These are phyloP conservation scores for Echinometra lucunter DNA, from an alignment of 53 echinoderm and acorn worm genomes.

Conservation along the genomic window DNA sequence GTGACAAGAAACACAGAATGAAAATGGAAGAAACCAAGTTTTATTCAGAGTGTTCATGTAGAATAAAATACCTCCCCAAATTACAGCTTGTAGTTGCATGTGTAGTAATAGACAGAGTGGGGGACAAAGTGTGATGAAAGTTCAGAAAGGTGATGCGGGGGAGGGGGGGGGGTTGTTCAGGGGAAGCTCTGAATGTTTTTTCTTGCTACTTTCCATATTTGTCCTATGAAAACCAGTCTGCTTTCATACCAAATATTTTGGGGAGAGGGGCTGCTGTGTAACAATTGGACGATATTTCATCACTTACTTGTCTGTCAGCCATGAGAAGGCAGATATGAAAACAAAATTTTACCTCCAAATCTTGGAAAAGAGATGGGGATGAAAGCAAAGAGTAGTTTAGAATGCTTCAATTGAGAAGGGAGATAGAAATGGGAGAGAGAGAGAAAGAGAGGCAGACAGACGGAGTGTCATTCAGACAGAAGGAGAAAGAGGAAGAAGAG, in stretches of 20 bases:
- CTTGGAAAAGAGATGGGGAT: background rate
- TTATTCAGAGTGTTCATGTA: background rate
- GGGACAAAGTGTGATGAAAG: background rate
- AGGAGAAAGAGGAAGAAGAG: background rate
- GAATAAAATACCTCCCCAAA: background rate
- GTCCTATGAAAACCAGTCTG: slow-evolving; percentile 5
- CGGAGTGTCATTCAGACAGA: background rate
- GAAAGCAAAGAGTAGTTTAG: background rate
- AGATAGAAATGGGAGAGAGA: background rate
- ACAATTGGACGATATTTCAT: slow-evolving; percentile 41
- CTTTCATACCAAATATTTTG: slow-evolving; percentile 56
- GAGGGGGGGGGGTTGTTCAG: background rate
- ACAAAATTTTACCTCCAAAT: slow-evolving; percentile 9
- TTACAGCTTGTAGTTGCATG: background rate
- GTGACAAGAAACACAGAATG: background rate
- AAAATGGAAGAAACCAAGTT: background rate
- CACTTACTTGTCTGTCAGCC: slow-evolving; percentile 40
- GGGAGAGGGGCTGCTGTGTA: slow-evolving; percentile 31
- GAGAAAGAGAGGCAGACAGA: background rate
- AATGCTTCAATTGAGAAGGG: background rate
- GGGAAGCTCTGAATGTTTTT: background rate
- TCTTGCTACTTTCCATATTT: slow-evolving; percentile 30
- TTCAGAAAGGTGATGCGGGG: background rate
- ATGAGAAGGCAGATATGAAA: slow-evolving; percentile 9
- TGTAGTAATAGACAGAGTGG: background rate